phyloP scores from a whole-genome alignment of 2,797 vertebrate species.

The Dryobates pubescens region DNA sequence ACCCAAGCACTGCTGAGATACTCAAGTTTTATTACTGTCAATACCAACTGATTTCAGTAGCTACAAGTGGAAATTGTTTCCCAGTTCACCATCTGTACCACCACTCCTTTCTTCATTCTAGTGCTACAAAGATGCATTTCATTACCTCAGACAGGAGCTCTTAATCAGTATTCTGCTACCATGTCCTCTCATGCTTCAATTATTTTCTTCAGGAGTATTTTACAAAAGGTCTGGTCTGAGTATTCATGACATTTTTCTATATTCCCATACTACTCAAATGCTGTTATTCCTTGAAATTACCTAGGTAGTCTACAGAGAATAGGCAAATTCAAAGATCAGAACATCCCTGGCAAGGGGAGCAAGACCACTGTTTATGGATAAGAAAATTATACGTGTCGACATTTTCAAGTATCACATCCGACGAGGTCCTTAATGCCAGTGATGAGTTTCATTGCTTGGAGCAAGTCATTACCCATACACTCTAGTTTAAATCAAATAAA shows the following conservation, averaged over 20 bases:
- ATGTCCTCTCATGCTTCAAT: not conserved
- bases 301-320: not conserved
- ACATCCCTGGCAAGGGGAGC: not conserved
- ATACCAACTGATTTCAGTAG: conserved; percentile 44
- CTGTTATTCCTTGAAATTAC: not conserved
- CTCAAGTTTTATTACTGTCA: conserved; percentile 29
- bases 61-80: conserved; percentile 51
- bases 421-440: not conserved
- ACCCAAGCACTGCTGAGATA: not conserved
- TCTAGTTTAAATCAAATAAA: not conserved
- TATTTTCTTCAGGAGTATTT: conserved; percentile 4
- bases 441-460: not conserved
- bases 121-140: not conserved
- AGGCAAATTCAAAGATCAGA: not conserved
- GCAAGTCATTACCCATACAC: not conserved
- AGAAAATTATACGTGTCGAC: not conserved
- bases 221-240: not conserved
- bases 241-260: not conserved
- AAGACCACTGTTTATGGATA: not conserved
- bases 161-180: not conserved
- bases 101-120: not conserved
- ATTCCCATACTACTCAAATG: not conserved
- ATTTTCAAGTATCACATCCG: not conserved
- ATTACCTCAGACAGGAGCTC: not conserved
- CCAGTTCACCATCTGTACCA: conserved; percentile 54